Base-by-base conservation (phyloP, 2,888 invertebrate genomes). In the Dicyrtomina minuta region DNA sequence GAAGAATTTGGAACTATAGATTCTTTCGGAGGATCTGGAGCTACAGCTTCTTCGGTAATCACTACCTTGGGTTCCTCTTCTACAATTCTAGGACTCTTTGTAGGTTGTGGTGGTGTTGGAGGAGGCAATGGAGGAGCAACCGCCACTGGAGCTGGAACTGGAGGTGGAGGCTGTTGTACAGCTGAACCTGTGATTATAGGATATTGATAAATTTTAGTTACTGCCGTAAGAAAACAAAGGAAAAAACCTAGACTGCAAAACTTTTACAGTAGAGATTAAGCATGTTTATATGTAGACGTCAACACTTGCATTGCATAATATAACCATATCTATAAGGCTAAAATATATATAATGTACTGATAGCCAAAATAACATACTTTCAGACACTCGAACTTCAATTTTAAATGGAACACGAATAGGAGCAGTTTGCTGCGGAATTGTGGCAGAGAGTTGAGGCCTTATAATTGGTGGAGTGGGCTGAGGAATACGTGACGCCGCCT, bases 371-470 rank as follows among this genome's bases (percentile, higher is more conserved):
- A 33, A 27, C 61, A 22, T 55, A 65, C 65, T 65, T 59, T 67
- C 58, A 46, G 59, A 24, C 4, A 44, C 59, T 24, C 59, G 39
- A 22, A 67, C 67, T 59, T 60, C 49, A 43, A 65, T 65, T 67
- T 67, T 59, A 15, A 59, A 15, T 26, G 67, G 67, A 44, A 67
- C 26, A 33, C 67, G 33, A 27, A 49, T 17, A 15, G 41, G 59
- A 13, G 51, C 10, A 22, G 46, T 17, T 39, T 58, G 56, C 6
- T 20, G 43, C 33, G 26, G 43, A 17, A 44, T 8, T 41, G 61
- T n/a, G 15, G 39, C 27, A 44, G 70, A 33, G n/a, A 65, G 55
- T 1, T 89, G 87, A 1, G 88, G 87, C 62, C 88, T 84, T 79
- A 86, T 85, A 62, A 73, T 49, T 4, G 73, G 70, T 10, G 74